Evolutionary conservation across 2,113 vertebrate genomes (phyloP).

Genomic region (Piprites chloris): DNA sequence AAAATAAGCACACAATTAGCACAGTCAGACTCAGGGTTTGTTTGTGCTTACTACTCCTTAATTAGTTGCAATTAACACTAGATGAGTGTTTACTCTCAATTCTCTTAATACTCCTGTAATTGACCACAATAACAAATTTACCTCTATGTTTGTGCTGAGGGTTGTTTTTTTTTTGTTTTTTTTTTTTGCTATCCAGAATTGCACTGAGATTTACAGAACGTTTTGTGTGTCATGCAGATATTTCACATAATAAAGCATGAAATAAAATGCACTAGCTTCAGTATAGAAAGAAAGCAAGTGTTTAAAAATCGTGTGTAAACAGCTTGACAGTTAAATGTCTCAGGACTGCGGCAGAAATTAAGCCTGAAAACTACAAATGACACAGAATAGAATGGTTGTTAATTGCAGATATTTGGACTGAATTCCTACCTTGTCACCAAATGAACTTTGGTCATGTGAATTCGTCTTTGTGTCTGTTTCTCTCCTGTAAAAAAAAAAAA

Average conservation of each 20-base stretch:
- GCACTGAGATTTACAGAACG: not conserved
- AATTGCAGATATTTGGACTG: not conserved
- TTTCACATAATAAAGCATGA: not conserved
- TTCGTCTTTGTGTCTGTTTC: not conserved
- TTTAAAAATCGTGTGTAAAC: not conserved
- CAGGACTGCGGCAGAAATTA: not conserved
- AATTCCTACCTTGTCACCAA: not conserved
- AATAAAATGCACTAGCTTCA: not conserved
- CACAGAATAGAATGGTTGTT: not conserved
- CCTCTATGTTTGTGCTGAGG: not conserved
- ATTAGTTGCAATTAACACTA: slow-evolving; percentile 50
- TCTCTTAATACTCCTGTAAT: slow-evolving; percentile 11
- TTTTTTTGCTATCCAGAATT: not conserved
- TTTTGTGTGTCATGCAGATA: not conserved
- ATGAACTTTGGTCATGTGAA: not conserved
- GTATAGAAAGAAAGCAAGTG: not conserved
- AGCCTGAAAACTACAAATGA: not conserved
- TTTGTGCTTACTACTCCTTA: slow-evolving; percentile 41
- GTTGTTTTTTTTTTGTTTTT: not conserved
- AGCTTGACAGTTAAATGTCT: not conserved
- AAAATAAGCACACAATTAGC: slow-evolving; percentile 53
- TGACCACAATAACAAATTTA: slow-evolving; percentile 26
- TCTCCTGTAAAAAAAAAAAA: not conserved
- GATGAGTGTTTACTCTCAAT: slow-evolving; percentile 50
- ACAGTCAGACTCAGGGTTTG: slow-evolving; percentile 8